These are phyloP conservation scores for Kradibia gibbosae DNA, from an alignment of 1,140 invertebrate genomes.

Conservation along the genomic window DNA sequence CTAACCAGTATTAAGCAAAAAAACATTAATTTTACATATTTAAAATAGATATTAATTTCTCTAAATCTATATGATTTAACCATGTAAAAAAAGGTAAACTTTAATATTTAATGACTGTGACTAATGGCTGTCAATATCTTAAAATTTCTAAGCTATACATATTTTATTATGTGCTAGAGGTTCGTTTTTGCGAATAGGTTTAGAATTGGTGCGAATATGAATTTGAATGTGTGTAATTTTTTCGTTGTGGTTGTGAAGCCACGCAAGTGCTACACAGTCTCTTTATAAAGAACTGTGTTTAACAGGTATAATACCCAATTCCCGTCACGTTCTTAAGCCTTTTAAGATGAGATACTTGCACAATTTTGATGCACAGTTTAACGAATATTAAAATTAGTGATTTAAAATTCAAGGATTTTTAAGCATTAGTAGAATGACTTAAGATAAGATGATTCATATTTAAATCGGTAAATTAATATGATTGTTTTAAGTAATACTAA, in stretches of 20 bases:
- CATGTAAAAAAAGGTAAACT: not conserved
- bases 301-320: not conserved
- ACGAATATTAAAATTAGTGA: too few relatives aligned
- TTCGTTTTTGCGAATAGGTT: not conserved
- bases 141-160: not conserved
- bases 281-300: conserved; percentile 27
- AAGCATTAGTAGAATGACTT: too few relatives aligned
- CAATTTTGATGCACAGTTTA: too few relatives aligned
- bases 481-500: too few relatives aligned
- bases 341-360: too few relatives aligned
- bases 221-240: conserved; percentile 33
- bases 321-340: not conserved
- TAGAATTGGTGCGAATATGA: not conserved
- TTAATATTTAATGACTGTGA: not conserved
- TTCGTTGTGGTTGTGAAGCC: conserved; percentile 16
- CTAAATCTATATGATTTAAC: not conserved
- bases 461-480: too few relatives aligned
- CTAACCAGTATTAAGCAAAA: too few relatives aligned
- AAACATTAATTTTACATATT: too few relatives aligned
- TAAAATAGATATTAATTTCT: not conserved
- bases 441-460: too few relatives aligned
- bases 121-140: not conserved
- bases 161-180: not conserved
- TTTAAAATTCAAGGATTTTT: too few relatives aligned
- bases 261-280: conserved; percentile 8